Conservation (phyloP, 64 coral and sea anemone species). For the Porites lutea region DNA sequence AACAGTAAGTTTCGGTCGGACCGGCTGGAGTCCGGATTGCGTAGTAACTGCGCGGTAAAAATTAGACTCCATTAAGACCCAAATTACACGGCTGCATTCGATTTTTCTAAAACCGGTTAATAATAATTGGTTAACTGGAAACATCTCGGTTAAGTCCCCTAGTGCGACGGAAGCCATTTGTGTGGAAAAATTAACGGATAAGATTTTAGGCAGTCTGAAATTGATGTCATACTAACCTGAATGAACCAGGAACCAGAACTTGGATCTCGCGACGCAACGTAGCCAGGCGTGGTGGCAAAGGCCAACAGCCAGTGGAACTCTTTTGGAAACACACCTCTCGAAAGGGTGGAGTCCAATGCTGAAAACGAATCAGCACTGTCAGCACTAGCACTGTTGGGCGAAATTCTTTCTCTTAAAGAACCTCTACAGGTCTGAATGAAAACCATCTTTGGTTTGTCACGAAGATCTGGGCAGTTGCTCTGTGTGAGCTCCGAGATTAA, state of each 20-base stretch:
- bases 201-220: neutral
- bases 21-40: too few species aligned
- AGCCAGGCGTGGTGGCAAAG: slow-evolving; percentile 6
- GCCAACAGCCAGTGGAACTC: neutral
- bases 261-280: neutral
- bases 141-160: too few species aligned
- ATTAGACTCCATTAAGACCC: too few species aligned
- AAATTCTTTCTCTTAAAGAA: neutral
- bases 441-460: slow-evolving; percentile 9
- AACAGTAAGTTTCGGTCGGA: too few species aligned
- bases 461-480: neutral
- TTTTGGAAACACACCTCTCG: neutral
- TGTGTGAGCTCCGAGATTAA: neutral
- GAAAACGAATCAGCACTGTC: neutral
- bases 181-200: too few species aligned
- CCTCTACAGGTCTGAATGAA: neutral
- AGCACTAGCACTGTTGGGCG: neutral
- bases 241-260: neutral
- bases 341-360: neutral
- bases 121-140: too few species aligned
- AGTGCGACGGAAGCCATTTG: too few species aligned
- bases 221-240: neutral
- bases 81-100: too few species aligned
- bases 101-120: too few species aligned
- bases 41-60: too few species aligned